Evolutionary conservation across 2,888 invertebrate species (phyloP).

Genomic region (Chrysina gloriosa): DNA sequence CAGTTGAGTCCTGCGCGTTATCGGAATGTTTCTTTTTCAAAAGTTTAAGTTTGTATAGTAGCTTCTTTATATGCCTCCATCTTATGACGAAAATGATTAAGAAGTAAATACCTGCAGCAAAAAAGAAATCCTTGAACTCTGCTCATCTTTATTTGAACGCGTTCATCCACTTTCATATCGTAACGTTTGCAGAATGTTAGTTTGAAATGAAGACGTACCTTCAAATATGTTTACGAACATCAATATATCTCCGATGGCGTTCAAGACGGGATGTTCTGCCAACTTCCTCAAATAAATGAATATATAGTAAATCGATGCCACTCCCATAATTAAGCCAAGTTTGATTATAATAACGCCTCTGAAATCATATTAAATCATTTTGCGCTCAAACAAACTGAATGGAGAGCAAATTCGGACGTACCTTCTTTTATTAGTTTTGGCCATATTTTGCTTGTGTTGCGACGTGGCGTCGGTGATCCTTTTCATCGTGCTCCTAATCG

Average conservation of each 20-base stretch:
- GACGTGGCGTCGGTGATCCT: not conserved
- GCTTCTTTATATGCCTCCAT: not conserved
- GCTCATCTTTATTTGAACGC: too few species aligned
- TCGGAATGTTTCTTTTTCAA: conserved; percentile 6
- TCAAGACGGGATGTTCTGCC: not conserved
- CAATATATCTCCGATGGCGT: not conserved
- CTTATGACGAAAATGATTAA: conserved; percentile 13
- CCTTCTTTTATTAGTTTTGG: conserved; percentile 10
- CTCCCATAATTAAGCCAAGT: conserved; percentile 21
- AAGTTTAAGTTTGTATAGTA: not conserved
- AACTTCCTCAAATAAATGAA: not conserved
- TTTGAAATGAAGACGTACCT: too few species aligned
- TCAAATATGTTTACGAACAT: conserved; percentile 21
- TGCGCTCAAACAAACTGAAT: too few species aligned
- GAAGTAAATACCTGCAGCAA: conserved; percentile 15
- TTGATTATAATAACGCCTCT: conserved; percentile 17
- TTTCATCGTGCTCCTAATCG: not conserved
- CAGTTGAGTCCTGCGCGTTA: not conserved
- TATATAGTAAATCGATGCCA: conserved; percentile 21
- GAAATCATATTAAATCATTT: not conserved
- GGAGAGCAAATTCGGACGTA: not conserved
- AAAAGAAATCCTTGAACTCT: too few species aligned
- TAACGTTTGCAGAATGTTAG: too few species aligned
- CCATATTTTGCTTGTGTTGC: not conserved
- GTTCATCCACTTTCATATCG: too few species aligned